phyloP scores from a whole-genome alignment of 1,140 invertebrate species.

The Laupala kohalensis region DNA sequence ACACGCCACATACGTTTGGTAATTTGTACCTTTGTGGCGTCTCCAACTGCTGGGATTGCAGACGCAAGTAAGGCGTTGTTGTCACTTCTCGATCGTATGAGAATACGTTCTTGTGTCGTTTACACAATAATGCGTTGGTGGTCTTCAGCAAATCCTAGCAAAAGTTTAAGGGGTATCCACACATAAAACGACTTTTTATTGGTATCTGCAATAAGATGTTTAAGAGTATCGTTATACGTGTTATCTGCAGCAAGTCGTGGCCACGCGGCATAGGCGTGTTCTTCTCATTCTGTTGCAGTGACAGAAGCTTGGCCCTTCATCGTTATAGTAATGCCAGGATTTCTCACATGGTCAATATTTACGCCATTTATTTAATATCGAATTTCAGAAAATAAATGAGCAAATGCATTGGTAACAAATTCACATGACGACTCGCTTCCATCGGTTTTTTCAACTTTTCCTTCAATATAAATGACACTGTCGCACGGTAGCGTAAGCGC shows the following conservation, averaged over 20 bases:
- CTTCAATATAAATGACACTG: background rate
- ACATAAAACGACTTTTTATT: background rate
- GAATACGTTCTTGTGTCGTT: no score
- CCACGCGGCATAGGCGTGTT: background rate
- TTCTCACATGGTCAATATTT: background rate
- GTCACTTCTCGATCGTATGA: no score
- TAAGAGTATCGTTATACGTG: background rate
- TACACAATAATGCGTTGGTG: no score
- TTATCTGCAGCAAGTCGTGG: background rate
- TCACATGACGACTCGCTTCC: background rate
- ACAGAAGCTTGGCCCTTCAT: background rate
- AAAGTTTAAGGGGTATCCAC: background rate
- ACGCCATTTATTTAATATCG: background rate
- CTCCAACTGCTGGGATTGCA: no score
- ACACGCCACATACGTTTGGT: no score
- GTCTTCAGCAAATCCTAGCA: no score
- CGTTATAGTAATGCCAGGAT: background rate
- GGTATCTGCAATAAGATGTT: background rate
- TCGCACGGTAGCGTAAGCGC: background rate
- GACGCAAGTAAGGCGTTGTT: no score
- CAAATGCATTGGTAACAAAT: background rate
- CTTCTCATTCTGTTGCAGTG: background rate
- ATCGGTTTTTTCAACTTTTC: background rate
- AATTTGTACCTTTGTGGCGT: no score
- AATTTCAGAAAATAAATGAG: background rate